phyloP scores from a whole-genome alignment of 2,113 vertebrate genomes.

The Alectura lathami region DNA sequence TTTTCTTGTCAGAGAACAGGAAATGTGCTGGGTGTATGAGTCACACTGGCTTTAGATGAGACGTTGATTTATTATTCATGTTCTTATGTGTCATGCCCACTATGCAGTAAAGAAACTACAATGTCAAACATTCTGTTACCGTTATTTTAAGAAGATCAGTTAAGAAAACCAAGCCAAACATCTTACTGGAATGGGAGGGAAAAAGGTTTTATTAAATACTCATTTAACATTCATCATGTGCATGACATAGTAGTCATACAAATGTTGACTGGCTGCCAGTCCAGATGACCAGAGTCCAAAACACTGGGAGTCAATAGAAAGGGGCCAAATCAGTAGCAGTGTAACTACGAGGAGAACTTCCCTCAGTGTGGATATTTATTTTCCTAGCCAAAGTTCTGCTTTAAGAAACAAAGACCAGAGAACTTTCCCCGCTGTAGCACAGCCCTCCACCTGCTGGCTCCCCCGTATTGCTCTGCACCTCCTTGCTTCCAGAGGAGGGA shows the following conservation, averaged over 20 bases:
- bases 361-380: not conserved
- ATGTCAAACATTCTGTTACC: not conserved
- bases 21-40: not conserved
- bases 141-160: not conserved
- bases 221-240: not conserved
- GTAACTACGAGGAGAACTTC: not conserved
- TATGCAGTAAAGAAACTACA: not conserved
- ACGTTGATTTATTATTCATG: not conserved
- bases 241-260: not conserved
- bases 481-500: not conserved
- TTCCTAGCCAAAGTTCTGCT: not conserved
- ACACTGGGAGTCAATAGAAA: not conserved
- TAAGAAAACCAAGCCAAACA: not conserved
- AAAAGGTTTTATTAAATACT: not conserved
- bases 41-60: not conserved
- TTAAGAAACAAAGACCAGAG: not conserved
- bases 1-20: not conserved
- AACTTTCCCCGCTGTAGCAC: not conserved
- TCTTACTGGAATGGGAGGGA: not conserved
- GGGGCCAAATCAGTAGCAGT: not conserved
- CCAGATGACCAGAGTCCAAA: not conserved
- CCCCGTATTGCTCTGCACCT: not conserved
- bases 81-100: not conserved
- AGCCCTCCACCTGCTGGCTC: not conserved
- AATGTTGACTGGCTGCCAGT: not conserved